phyloP scores from a whole-genome alignment of 2,888 invertebrate species.

The Sclerodermus sp. region DNA sequence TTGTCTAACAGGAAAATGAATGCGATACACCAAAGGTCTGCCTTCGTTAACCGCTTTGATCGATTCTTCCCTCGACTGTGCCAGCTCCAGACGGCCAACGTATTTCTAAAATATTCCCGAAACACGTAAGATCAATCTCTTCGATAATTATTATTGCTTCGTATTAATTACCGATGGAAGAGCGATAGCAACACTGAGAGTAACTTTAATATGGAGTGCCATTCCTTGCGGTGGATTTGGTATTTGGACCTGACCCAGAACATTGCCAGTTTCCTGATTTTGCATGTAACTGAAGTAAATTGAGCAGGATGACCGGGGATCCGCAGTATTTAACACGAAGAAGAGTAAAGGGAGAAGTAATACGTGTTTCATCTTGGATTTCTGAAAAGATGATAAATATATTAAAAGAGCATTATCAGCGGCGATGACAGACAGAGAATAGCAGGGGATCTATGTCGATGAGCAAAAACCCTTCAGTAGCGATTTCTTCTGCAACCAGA shows the following conservation, averaged over 20 bases:
- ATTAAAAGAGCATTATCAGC: no score
- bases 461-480: no score
- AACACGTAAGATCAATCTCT: not conserved
- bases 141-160: not conserved
- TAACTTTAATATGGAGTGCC: conserved; percentile 33
- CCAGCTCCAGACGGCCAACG: conserved; percentile 44
- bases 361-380: no score
- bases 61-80: conserved; percentile 36
- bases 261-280: conserved; percentile 27
- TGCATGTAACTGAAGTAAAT: conserved; percentile 38
- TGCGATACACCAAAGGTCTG: conserved; percentile 38
- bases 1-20: conserved; percentile 44
- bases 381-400: no score
- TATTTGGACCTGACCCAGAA: conserved; percentile 40
- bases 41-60: conserved; percentile 35
- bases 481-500: no score
- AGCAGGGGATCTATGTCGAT: no score
- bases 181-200: conserved; percentile 31
- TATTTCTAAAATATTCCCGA: conserved; percentile 35
- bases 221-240: conserved; percentile 31
- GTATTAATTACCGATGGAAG: conserved; percentile 38
- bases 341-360: no score
- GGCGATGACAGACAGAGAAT: no score
- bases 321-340: not conserved
- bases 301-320: conserved; percentile 35